Evolutionary conservation across 2,888 invertebrate genomes (phyloP).

Genomic region (Caenorhabditis virilis): DNA sequence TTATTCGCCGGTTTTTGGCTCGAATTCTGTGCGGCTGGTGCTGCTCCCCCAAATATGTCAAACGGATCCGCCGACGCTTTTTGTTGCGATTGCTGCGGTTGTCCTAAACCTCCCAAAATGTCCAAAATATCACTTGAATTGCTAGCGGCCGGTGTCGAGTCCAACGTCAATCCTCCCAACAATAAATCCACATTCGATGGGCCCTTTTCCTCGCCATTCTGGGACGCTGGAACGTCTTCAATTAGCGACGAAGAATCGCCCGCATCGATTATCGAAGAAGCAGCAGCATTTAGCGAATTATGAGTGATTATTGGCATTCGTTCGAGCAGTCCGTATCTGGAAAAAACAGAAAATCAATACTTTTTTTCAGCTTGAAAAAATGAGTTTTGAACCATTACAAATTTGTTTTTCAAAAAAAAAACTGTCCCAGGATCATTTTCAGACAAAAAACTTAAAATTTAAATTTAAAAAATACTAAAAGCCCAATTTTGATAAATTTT

Average conservation of each 20-base stretch:
- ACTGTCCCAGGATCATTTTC: no score
- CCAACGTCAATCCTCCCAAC: conserved; percentile 74
- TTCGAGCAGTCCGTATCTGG: conserved; percentile 84
- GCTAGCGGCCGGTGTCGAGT: not conserved
- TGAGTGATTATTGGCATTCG: conserved; percentile 94
- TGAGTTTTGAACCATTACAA: no score
- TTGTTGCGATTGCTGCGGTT: not conserved
- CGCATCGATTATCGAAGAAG: conserved; percentile 55
- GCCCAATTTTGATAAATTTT: conserved; percentile 1
- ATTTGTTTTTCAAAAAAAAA: no score
- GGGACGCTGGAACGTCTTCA: not conserved
- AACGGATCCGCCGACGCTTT: conserved; percentile 2
- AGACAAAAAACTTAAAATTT: conserved; percentile 13
- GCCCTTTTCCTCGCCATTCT: not conserved
- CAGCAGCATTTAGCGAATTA: conserved; percentile 67
- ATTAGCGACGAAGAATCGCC: conserved; percentile 7
- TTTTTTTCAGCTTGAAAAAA: no score
- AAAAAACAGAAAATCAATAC: no score
- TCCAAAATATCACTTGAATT: conserved; percentile 27
- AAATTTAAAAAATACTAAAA: conserved; percentile 6
- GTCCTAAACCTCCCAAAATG: conserved; percentile 29
- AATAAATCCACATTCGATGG: conserved; percentile 1
- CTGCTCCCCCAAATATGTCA: conserved; percentile 8
- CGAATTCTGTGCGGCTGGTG: not conserved
- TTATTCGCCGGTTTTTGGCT: conserved; percentile 5